A percentile compares a stretch with the other conserved stretches of the same genome.
Evolutionary conservation across 2,888 invertebrate genomes (phyloP).

Genomic region (Lymantria monacha): DNA sequence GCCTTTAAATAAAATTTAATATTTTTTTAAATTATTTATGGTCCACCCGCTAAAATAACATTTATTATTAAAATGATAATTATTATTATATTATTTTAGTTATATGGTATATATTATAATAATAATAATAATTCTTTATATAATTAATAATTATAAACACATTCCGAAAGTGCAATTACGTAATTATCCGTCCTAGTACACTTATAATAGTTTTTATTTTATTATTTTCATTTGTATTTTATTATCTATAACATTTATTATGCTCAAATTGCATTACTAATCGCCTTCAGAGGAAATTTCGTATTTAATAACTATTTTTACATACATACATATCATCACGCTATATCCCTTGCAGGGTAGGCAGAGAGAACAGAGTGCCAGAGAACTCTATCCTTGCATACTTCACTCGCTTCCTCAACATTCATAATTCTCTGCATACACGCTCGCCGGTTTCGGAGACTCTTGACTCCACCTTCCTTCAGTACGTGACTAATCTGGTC

Average conservation of each 20-base stretch:
- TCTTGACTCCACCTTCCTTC: no score
- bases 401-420: no score
- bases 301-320: background rate
- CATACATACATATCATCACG: no score
- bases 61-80: background rate
- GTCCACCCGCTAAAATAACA: background rate
- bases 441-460: no score
- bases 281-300: background rate
- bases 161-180: conserved; percentile 55
- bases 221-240: conserved; percentile 1
- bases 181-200: conserved; percentile 41
- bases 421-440: no score
- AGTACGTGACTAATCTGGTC: no score
- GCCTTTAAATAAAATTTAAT: no score
- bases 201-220: conserved; percentile 4
- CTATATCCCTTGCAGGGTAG: no score
- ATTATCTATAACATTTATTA: background rate
- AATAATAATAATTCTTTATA: conserved; percentile 12
- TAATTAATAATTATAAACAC: conserved; percentile 22
- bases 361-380: no score
- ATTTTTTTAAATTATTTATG: background rate
- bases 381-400: no score
- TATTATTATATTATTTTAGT: conserved; percentile 25
- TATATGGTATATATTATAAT: no score
- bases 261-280: background rate